phyloP scores from a whole-genome alignment of 2,797 vertebrate species.

The Myotis daubentonii region DNA sequence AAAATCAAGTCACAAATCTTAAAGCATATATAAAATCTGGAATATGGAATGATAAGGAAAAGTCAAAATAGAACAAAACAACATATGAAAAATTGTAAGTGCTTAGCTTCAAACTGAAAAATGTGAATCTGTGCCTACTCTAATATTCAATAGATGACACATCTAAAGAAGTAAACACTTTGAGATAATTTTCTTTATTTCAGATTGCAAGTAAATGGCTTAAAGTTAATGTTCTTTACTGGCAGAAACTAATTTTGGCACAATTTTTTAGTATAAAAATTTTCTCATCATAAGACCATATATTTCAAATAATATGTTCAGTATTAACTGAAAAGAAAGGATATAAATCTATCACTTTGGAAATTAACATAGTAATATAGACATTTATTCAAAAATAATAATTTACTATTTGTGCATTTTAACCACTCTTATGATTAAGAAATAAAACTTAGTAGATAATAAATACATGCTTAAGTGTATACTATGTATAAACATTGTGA shows the following conservation, averaged over 20 bases:
- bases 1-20: constrained; percentile 8
- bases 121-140: not conserved
- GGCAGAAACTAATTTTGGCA: constrained; percentile 13
- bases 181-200: constrained; percentile 19
- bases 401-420: constrained; percentile 3
- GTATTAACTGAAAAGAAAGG: not conserved
- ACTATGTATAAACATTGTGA: not conserved
- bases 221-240: not conserved
- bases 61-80: not conserved
- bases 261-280: not conserved
- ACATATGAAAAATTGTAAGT: not conserved
- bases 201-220: not conserved
- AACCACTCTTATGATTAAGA: constrained; percentile 26
- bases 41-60: constrained; percentile 4
- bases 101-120: constrained; percentile 22
- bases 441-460: constrained; percentile 18
- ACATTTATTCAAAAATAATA: constrained; percentile 25
- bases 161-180: constrained; percentile 29
- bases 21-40: constrained; percentile 4
- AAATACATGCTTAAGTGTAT: not conserved
- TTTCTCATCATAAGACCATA: not conserved
- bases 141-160: constrained; percentile 32
- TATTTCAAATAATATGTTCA: constrained; percentile 16
- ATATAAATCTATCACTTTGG: constrained; percentile 20
- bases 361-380: constrained; percentile 22